Percentiles rank a stretch among this genome's conserved stretches.
Evolutionary conservation across 64 coral and sea anemone species (phyloP).

Genomic region (Actinia tenebrosa): DNA sequence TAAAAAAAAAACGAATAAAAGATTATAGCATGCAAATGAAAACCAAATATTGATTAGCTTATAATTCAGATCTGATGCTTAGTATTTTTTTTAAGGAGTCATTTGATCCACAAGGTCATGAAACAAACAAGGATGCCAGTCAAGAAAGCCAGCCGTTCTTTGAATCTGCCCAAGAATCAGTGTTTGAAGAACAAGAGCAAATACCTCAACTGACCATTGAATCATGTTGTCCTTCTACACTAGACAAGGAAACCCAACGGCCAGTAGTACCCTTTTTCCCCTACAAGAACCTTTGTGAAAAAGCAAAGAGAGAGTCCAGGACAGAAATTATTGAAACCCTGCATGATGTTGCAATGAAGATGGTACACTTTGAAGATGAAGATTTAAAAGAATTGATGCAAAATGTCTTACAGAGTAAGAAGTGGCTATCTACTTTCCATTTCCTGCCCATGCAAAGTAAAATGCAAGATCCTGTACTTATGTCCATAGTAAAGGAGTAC

Average conservation of each 20-base stretch:
- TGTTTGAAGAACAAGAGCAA: too few species aligned
- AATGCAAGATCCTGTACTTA: not conserved
- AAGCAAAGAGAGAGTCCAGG: slow-evolving; percentile 2
- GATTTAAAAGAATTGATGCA: slow-evolving; percentile 12
- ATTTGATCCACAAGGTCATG: too few species aligned
- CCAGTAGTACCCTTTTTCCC: not conserved
- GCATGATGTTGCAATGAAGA: not conserved
- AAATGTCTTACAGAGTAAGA: slow-evolving; percentile 17
- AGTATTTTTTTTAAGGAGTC: too few species aligned
- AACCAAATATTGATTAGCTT: too few species aligned
- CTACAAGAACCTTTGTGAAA: slow-evolving; percentile 16
- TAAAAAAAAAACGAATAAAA: too few species aligned
- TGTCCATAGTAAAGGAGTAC: slow-evolving; percentile 12
- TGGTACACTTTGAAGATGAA: slow-evolving; percentile 6
- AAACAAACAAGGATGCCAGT: too few species aligned
- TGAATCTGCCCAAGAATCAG: too few species aligned
- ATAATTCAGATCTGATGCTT: too few species aligned
- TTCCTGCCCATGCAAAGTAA: not conserved
- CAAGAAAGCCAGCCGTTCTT: too few species aligned
- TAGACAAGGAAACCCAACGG: slow-evolving; percentile 16
- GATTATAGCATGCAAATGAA: too few species aligned
- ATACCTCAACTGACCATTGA: too few species aligned
- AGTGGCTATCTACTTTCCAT: slow-evolving; percentile 16
- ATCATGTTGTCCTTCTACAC: too few species aligned
- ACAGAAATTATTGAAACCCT: slow-evolving; percentile 7